These are phyloP conservation scores for Pterocles orientalis DNA, from an alignment of 2,113 vertebrate species.

Conservation along the genomic window DNA sequence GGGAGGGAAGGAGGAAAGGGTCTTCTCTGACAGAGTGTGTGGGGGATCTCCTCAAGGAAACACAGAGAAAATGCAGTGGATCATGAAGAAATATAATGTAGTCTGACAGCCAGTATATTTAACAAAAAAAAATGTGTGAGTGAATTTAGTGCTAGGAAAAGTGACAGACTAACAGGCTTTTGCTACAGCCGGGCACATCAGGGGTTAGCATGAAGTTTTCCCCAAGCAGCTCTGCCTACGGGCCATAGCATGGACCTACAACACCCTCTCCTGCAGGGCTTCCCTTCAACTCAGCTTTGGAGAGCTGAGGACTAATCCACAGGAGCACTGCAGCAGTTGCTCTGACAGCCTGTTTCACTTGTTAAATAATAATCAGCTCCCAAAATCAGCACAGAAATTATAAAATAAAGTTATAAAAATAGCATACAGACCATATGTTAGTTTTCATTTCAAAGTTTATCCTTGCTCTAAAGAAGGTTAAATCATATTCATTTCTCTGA, in stretches of 20 bases:
- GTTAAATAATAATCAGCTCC: slow-evolving; percentile 61
- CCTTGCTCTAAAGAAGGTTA: slow-evolving; percentile 70
- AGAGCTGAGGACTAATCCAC: not conserved
- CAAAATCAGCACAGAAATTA: slow-evolving; percentile 60
- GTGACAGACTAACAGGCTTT: slow-evolving; percentile 14
- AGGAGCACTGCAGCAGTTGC: not conserved
- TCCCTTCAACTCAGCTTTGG: not conserved
- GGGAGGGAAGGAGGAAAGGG: not conserved
- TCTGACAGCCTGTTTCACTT: slow-evolving; percentile 20
- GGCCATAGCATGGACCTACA: not conserved
- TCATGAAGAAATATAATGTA: slow-evolving; percentile 43
- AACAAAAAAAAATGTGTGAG: not conserved
- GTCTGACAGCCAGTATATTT: slow-evolving; percentile 52
- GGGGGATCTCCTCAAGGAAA: slow-evolving; percentile 27
- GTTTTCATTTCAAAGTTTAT: slow-evolving; percentile 73
- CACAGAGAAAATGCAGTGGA: not conserved
- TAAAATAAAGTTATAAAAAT: slow-evolving; percentile 68
- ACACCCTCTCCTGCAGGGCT: not conserved
- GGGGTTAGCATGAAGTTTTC: not conserved
- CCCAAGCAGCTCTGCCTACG: not conserved
- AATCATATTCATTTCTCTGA: slow-evolving; percentile 68
- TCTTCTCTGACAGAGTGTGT: not conserved
- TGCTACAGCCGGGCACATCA: not conserved
- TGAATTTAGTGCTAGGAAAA: slow-evolving; percentile 21
- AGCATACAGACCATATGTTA: slow-evolving; percentile 68